These are phyloP conservation scores for Lipophrys pholis DNA, from an alignment of 2,113 vertebrate genomes.

Conservation along the genomic window DNA sequence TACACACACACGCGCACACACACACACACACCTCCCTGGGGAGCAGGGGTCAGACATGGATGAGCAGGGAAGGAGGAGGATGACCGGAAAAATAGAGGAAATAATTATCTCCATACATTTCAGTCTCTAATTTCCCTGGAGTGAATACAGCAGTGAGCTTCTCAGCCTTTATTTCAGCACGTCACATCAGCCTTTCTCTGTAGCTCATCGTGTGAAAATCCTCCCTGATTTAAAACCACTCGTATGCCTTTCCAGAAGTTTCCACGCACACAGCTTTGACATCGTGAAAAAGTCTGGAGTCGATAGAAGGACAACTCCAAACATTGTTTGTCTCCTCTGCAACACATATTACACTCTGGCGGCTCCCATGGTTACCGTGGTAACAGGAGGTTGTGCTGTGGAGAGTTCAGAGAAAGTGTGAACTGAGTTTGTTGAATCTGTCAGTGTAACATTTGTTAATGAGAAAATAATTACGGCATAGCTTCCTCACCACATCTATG, in stretches of 20 bases:
- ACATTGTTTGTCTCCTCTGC: conserved; percentile 26
- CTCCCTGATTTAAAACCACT: too few relatives aligned
- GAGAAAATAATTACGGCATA: conserved; percentile 42
- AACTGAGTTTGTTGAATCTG: conserved; percentile 66
- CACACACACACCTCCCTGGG: conserved; percentile 38
- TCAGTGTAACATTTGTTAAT: conserved; percentile 67
- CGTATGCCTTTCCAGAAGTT: not conserved
- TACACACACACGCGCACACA: conserved; percentile 28
- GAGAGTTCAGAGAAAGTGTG: conserved; percentile 71
- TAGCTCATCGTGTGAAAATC: too few relatives aligned
- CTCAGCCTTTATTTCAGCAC: conserved; percentile 42
- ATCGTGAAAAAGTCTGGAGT: too few relatives aligned
- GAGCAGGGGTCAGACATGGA: conserved; percentile 57
- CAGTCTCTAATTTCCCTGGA: conserved; percentile 58
- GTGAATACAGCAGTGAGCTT: conserved; percentile 45
- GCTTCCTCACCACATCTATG: conserved; percentile 22
- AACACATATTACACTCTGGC: conserved; percentile 28
- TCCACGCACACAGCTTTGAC: too few relatives aligned
- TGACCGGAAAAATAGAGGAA: conserved; percentile 70
- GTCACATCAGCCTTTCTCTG: conserved; percentile 25
- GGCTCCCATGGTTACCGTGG: conserved; percentile 75
- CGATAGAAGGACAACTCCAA: too few relatives aligned
- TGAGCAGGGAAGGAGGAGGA: conserved; percentile 44
- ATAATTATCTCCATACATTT: conserved; percentile 78
- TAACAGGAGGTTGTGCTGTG: conserved; percentile 68